Evolutionary conservation across 2,888 invertebrate species (phyloP).

Genomic region (Drosophila borborema): DNA sequence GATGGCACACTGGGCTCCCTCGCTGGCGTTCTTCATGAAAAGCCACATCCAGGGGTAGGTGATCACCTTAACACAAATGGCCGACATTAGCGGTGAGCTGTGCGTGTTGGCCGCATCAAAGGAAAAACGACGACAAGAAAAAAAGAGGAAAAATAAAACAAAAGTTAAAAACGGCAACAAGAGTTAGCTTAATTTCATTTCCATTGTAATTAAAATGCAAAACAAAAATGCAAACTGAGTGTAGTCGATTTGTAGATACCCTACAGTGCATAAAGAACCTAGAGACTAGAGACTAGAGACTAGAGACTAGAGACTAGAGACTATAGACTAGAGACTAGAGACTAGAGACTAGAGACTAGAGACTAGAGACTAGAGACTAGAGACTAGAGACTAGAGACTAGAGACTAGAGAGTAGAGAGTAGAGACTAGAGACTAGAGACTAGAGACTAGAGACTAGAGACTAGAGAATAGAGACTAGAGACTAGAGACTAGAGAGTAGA

Average conservation of each 20-base stretch:
- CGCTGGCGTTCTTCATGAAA: slow-evolving; percentile 88
- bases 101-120: slow-evolving; percentile 16
- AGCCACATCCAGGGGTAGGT: slow-evolving; percentile 89
- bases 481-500: too few species aligned
- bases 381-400: too few species aligned
- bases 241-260: neutral
- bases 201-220: slow-evolving; percentile 44
- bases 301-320: too few species aligned
- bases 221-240: neutral
- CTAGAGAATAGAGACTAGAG: too few species aligned
- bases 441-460: too few species aligned
- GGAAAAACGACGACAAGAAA: slow-evolving; percentile 6
- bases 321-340: too few species aligned
- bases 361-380: too few species aligned
- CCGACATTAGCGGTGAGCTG: slow-evolving; percentile 85
- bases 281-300: too few species aligned
- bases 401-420: too few species aligned
- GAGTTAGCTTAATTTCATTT: slow-evolving; percentile 55
- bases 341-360: too few species aligned
- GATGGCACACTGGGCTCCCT: slow-evolving; percentile 90
- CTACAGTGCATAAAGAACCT: neutral
- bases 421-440: too few species aligned
- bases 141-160: slow-evolving; percentile 8
- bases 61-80: slow-evolving; percentile 86
- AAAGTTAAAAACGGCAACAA: slow-evolving; percentile 13